These are phyloP conservation scores for Tachystola acroxantha DNA, from an alignment of 2,888 invertebrate genomes.

Conservation along the genomic window DNA sequence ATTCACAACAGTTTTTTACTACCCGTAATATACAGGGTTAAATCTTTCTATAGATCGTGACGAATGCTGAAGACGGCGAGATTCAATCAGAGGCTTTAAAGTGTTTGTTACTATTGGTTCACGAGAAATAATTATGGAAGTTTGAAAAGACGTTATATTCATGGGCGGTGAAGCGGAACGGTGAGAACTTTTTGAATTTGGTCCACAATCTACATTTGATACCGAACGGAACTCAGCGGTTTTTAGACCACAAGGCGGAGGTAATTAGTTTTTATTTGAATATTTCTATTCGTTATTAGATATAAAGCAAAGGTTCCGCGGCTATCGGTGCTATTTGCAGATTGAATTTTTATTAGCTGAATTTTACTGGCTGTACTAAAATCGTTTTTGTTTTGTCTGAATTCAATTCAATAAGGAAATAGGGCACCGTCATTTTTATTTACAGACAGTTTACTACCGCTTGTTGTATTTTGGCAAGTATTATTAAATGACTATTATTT, in stretches of 20 bases:
- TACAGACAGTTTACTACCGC: too few relatives aligned
- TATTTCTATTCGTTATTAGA: neutral
- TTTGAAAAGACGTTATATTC: conserved; percentile 55
- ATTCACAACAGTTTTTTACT: conserved; percentile 52
- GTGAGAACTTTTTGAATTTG: conserved; percentile 68
- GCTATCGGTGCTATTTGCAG: neutral
- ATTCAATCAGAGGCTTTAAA: conserved; percentile 20
- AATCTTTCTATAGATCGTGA: conserved; percentile 54
- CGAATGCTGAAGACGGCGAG: conserved; percentile 51
- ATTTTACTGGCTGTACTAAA: too few relatives aligned
- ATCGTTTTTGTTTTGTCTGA: too few relatives aligned
- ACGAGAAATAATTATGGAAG: conserved; percentile 67
- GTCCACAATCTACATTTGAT: conserved; percentile 67
- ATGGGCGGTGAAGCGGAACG: conserved; percentile 62
- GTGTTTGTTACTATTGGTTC: conserved; percentile 61
- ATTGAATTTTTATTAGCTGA: conserved; percentile 7
- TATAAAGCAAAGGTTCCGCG: neutral
- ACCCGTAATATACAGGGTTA: conserved; percentile 43
- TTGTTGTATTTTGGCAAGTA: too few relatives aligned
- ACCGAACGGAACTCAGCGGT: conserved; percentile 52
- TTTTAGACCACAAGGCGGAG: conserved; percentile 42
- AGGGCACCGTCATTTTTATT: too few relatives aligned
- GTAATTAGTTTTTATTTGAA: conserved; percentile 9
- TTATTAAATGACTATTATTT: too few relatives aligned
- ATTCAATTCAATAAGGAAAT: too few relatives aligned